A percentile compares a stretch with the other conserved stretches of the same genome.
Evolutionary conservation across 2,888 invertebrate species (phyloP).

Genomic region (Cybosia mesomella): DNA sequence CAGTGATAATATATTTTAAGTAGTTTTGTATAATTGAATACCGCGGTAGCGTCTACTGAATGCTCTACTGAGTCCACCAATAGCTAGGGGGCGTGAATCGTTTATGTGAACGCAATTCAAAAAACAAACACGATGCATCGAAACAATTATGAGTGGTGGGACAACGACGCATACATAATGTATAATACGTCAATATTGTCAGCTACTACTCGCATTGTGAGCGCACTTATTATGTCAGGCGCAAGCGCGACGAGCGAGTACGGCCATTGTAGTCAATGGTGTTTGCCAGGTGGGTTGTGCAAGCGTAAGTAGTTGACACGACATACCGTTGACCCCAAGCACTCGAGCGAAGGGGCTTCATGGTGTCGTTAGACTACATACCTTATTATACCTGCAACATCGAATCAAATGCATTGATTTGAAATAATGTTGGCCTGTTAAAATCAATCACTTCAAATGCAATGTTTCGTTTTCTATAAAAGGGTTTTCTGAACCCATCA

Average conservation of each 20-base stretch:
- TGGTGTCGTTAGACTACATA: background rate
- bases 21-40: slow-evolving; percentile 57
- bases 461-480: no score
- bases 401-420: no score
- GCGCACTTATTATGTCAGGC: slow-evolving; percentile 74
- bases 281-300: slow-evolving; percentile 82
- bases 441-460: background rate
- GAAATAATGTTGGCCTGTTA: background rate
- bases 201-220: slow-evolving; percentile 77
- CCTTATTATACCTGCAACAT: background rate
- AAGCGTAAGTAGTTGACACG: slow-evolving; percentile 75
- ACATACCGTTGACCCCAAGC: slow-evolving; percentile 69
- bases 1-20: slow-evolving; percentile 63
- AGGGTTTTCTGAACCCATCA: background rate
- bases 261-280: slow-evolving; percentile 84
- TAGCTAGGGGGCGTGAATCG: slow-evolving; percentile 35
- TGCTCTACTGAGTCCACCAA: slow-evolving; percentile 26
- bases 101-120: slow-evolving; percentile 59
- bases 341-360: background rate
- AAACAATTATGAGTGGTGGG: slow-evolving; percentile 69
- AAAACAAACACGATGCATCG: slow-evolving; percentile 60
- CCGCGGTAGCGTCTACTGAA: slow-evolving; percentile 43
- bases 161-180: slow-evolving; percentile 71
- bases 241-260: slow-evolving; percentile 68
- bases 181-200: slow-evolving; percentile 78